Conservation (phyloP, 1,140 invertebrate species). For the Brachionus calyciflorus region DNA sequence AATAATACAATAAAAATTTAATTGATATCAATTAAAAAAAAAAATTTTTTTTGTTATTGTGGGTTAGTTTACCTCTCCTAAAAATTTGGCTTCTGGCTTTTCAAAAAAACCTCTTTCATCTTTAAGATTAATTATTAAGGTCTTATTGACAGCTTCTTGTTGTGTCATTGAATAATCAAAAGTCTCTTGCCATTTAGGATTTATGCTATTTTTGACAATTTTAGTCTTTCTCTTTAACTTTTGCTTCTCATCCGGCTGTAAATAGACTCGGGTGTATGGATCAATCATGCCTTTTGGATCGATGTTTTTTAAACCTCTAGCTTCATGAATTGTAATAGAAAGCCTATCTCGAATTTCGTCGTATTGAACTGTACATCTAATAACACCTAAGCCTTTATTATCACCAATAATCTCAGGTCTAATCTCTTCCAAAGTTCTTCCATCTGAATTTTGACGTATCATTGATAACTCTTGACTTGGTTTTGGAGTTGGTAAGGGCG, state of each 20-base stretch:
- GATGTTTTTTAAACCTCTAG: constrained; percentile 34
- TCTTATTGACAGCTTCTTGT: neutral
- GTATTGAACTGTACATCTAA: constrained; percentile 30
- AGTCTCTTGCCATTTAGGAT: constrained; percentile 75
- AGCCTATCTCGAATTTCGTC: constrained; percentile 28
- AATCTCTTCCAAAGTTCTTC: neutral
- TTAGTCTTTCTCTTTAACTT: constrained; percentile 81
- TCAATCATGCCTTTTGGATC: constrained; percentile 69
- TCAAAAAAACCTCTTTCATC: constrained; percentile 46
- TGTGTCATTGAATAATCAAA: constrained; percentile 52
- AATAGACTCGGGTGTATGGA: constrained; percentile 88
- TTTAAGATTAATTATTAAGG: constrained; percentile 3
- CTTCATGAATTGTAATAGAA: constrained; percentile 41
- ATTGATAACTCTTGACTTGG: neutral
- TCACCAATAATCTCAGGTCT: constrained; percentile 36
- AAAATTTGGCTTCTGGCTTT: constrained; percentile 16
- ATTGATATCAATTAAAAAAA: neutral
- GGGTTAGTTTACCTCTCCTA: constrained; percentile 1
- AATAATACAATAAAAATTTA: neutral
- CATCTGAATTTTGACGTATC: constrained; percentile 19
- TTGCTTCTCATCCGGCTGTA: constrained; percentile 76
- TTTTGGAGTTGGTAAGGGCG: neutral
- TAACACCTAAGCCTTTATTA: constrained; percentile 23
- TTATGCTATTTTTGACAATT: constrained; percentile 83
- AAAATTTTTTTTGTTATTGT: neutral